Conservation (phyloP, 2,888 invertebrate genomes). For the Nephrocerus scutellatus region DNA sequence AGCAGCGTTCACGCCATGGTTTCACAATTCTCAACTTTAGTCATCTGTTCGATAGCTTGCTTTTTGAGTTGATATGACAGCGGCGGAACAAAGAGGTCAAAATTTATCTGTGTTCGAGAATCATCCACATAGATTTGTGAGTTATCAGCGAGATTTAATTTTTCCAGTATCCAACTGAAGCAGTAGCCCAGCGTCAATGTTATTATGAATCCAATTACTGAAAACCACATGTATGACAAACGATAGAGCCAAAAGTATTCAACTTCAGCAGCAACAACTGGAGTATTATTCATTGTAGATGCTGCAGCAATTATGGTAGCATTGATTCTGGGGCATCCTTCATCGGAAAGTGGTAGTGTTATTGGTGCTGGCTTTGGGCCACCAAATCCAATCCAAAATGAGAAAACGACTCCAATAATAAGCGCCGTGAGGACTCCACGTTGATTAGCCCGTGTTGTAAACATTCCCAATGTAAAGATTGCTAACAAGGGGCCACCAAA, state of each 20-base stretch:
- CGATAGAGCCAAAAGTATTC: conserved; percentile 55
- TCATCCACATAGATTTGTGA: conserved; percentile 35
- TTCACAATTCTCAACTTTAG: conserved; percentile 27
- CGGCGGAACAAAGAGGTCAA: conserved; percentile 54
- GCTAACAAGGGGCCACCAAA: conserved; percentile 80
- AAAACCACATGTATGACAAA: conserved; percentile 68
- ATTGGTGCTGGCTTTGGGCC: conserved; percentile 60
- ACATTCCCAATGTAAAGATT: conserved; percentile 78
- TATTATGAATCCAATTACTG: conserved; percentile 51
- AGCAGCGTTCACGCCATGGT: conserved; percentile 9
- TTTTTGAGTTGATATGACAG: conserved; percentile 48
- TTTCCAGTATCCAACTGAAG: conserved; percentile 47
- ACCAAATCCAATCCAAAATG: conserved; percentile 80
- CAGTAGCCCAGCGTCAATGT: conserved; percentile 51
- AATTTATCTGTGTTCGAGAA: conserved; percentile 47
- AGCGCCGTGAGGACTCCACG: conserved; percentile 65
- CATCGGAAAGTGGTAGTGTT: conserved; percentile 53
- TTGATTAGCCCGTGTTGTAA: conserved; percentile 66
- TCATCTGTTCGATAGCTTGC: conserved; percentile 25
- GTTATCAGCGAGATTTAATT: conserved; percentile 38
- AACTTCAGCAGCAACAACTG: conserved; percentile 10
- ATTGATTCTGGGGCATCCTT: conserved; percentile 49
- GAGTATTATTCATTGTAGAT: conserved; percentile 10
- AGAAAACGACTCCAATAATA: conserved; percentile 57
- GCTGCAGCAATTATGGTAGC: conserved; percentile 17